Evolutionary conservation across 1,140 invertebrate genomes (phyloP), one percentile per base, ranked within the genome.

Genomic region (Aphidius gifuensis): DNA sequence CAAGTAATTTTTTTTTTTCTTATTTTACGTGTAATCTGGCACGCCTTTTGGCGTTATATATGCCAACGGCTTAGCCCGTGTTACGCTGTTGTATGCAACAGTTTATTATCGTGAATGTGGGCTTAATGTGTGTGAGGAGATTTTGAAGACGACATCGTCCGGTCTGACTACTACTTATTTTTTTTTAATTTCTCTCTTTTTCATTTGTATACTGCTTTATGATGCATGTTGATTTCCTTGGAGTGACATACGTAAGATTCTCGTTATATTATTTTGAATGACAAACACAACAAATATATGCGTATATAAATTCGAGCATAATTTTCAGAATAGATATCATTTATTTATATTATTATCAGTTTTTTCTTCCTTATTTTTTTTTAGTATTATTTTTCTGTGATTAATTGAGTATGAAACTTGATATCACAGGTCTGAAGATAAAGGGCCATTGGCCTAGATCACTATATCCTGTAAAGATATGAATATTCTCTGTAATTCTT

Each of bases 81-180:
- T 70, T 69, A 66, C 58, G 68, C 68, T 65, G 68, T 32, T 32
- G 23, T 58, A 64, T 60, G 66, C 68, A 70, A 70, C 66, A 72
- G 71, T 74, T 75, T 74, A 76, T 73, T 75, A 76, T 74, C 69
- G 68, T 66, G 66, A 58, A 71, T 69, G 69, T 74, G 68, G 68
- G 68, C 69, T 70, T 71, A 69, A 65, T 66, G 66, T 58, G 59
- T 61, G 21, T 64, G 62, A 66, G 69, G 65, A 66, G 65, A 72
- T 64, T 66, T 65, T 67, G 60, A 71, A 69, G 70, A 67, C 66
- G 60, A 66, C 61, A 61, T 43, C 60, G 55, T 32, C 23, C 23
- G 4, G 23, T 32, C 40, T 61, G 60, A 62, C 61, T 62, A 62
- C 61, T 56, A 55, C 61, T 58, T 47, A 40, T 32, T 61, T 38